These are phyloP conservation scores for Sphinx pinastri DNA, from an alignment of 2,888 invertebrate genomes.

Conservation along the genomic window DNA sequence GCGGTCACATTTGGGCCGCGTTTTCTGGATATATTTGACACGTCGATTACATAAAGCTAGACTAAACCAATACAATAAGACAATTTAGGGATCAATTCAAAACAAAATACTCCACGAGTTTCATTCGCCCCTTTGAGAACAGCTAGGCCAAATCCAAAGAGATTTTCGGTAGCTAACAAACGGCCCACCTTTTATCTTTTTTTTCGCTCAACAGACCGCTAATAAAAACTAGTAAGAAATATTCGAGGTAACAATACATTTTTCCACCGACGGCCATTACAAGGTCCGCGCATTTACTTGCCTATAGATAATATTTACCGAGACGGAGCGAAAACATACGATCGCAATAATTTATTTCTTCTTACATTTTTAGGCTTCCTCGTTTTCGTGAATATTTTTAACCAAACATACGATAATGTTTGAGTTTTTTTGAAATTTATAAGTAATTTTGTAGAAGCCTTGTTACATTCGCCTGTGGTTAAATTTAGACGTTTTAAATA, in stretches of 20 bases:
- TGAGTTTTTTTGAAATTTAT: not conserved
- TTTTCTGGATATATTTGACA: too few species aligned
- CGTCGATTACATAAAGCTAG: too few species aligned
- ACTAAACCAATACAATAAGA: too few species aligned
- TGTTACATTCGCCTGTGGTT: not conserved
- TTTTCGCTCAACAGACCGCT: constrained; percentile 19
- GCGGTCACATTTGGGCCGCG: too few species aligned
- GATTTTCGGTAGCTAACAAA: constrained; percentile 25
- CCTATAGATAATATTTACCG: constrained; percentile 26
- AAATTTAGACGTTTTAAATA: too few species aligned
- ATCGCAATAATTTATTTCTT: constrained; percentile 26
- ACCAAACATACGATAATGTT: constrained; percentile 28
- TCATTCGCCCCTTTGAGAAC: not conserved
- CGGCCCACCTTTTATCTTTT: constrained; percentile 17
- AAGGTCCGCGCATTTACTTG: constrained; percentile 21
- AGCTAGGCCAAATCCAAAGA: constrained; percentile 9
- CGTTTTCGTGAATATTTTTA: constrained; percentile 33
- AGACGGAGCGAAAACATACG: constrained; percentile 22
- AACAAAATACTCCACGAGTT: not conserved
- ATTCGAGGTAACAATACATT: constrained; percentile 24
- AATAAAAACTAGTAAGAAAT: constrained; percentile 22
- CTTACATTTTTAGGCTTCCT: constrained; percentile 30
- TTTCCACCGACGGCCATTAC: constrained; percentile 22
- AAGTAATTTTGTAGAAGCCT: not conserved
- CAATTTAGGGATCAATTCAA: too few species aligned